Conservation (phyloP, 2,797 vertebrate species). For the Onychomys torridus region DNA sequence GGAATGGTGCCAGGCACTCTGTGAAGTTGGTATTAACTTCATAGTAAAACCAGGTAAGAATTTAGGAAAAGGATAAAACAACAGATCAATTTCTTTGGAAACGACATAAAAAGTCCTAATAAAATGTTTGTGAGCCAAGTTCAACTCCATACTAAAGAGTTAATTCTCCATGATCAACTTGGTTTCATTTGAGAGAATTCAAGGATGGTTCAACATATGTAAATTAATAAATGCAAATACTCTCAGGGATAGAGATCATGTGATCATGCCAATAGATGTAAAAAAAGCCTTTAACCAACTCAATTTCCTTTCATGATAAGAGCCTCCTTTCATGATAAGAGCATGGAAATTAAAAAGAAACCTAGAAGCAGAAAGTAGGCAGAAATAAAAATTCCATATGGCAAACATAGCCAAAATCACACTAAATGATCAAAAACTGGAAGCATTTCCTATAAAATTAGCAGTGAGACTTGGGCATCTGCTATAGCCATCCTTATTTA, state of each 20-base stretch:
- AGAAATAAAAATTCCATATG: not conserved
- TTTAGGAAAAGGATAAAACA: not conserved
- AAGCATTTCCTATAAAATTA: not conserved
- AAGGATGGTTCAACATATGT: not conserved
- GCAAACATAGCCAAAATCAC: not conserved
- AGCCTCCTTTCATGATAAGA: not conserved
- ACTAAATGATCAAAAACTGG: not conserved
- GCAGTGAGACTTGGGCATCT: not conserved
- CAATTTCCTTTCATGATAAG: not conserved
- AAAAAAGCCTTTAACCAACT: not conserved
- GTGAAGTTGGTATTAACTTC: not conserved
- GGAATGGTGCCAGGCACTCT: not conserved
- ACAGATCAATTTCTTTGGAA: not conserved
- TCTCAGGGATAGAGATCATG: not conserved
- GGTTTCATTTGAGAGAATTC: not conserved
- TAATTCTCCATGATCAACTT: not conserved
- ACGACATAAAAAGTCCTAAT: not conserved
- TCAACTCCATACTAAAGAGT: not conserved
- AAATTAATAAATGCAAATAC: not conserved
- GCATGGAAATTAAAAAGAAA: not conserved
- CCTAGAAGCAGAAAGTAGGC: not conserved
- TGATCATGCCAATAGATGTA: not conserved
- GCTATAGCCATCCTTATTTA: not conserved
- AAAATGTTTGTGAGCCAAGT: not conserved
- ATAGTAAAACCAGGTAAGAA: not conserved